Evolutionary conservation across 2,797 vertebrate species (phyloP).

Genomic region (Pachyuromys duprasi): DNA sequence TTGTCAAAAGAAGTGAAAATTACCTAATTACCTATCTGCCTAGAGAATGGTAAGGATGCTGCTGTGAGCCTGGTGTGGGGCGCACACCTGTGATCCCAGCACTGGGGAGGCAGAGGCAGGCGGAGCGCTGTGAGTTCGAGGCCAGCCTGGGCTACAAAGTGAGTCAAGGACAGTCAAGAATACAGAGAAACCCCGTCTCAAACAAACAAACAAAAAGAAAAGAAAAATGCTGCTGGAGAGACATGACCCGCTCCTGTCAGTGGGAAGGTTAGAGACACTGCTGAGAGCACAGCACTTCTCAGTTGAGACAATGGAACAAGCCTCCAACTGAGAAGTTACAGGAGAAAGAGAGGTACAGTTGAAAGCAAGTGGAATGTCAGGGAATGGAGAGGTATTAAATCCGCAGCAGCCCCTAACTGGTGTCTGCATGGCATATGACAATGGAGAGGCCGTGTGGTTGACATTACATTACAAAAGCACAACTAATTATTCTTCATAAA

Average conservation of each 20-base stretch:
- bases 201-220: too few species aligned
- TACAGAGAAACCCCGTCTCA: too few species aligned
- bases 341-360: neutral
- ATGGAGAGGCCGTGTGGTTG: too few species aligned
- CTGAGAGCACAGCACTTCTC: neutral
- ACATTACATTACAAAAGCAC: neutral
- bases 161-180: too few species aligned
- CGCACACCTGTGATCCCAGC: too few species aligned
- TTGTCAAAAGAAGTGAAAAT: neutral
- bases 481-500: neutral
- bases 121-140: too few species aligned
- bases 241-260: neutral
- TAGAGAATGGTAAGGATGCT: neutral
- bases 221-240: neutral
- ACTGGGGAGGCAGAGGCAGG: too few species aligned
- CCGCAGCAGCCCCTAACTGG: neutral
- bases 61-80: too few species aligned
- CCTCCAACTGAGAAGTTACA: neutral
- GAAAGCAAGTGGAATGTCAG: neutral
- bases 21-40: neutral
- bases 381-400: neutral
- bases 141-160: too few species aligned
- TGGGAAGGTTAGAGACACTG: neutral
- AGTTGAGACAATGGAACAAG: neutral
- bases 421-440: neutral